Base-by-base conservation (phyloP, 2,888 invertebrate genomes). In the Ypsolopha scabrella region DNA sequence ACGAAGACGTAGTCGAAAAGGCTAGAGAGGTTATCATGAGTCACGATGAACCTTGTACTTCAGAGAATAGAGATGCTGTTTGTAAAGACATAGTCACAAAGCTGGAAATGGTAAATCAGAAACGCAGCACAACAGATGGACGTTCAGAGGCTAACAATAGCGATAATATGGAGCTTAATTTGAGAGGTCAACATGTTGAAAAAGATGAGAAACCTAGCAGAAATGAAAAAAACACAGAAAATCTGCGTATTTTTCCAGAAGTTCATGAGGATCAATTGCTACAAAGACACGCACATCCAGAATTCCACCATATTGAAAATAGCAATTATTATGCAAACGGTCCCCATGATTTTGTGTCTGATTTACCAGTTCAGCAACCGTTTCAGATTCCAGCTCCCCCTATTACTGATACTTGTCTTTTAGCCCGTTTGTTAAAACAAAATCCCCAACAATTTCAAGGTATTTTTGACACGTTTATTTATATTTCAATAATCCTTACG, bases 51-150 rank as follows among this genome's bases (percentile, higher is more conserved):
- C 41, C 69, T 38, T 86, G 86, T 50, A 72, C 69, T 24, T 58
- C 71, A 38, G 64, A 71, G 43, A 65, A 65, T 44, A 62, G 71
- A 54, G 65, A 70, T 57, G 63, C 72, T 52, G 60, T 72, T 37
- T 86, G 86, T 50, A 73, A 71, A 61, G 65, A 75, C 47, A 65
- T 82, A 14, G 67, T 83, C 6, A 59, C 52, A 13, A 72, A 77
- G 59, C 55, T 86, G 6, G 69, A 72, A 59, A 48, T 58, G 1
- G 60, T 79, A 35, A 52, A 55, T 47, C 33, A 41, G 34, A 52
- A 33, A 34, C 11, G 13, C 37, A 51, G 58, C 9, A 54, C 47
- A 54, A 53, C 56, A 7, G 51, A 51, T 24, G 4, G 2, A 24
- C 24, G 2, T 24, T 24, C 43, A 36, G 50, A 0, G 53, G 54